Base-by-base conservation (phyloP, 2,888 invertebrate genomes). In the Epinotia ramella region DNA sequence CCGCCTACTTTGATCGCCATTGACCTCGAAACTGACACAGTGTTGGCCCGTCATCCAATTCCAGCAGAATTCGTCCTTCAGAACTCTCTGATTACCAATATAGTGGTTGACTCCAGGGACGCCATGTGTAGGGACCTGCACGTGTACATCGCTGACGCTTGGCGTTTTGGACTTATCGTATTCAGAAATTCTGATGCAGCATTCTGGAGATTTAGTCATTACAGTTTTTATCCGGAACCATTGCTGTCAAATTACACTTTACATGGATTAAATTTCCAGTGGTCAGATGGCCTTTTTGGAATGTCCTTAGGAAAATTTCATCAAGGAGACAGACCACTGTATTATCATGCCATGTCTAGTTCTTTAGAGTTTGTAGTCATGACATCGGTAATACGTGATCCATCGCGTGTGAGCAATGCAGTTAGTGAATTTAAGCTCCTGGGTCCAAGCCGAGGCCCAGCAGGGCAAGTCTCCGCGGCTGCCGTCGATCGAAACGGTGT, bases 311-410 rank as follows among this genome's bases (percentile, higher is more conserved):
- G 96, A 40, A 96, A 96, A 77, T 91, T 91, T 80, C 86, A 91
- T 7, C 87, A 90, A 13, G 90, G 95, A 16, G 96, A 97, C 80
- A 95, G 97, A 62, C 95, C 96, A 0, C 85, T 98, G 2, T 98
- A 96, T 85, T 98, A 97, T 84, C 97, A 98, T 87, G 96, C 98
- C 0, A 97, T 98, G 97, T 97, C 98, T 0, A 97, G 97, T 85
- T 97, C 96, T 79, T 92, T 96, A 59, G 97, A 98, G 88, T 98
- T 97, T 86, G 95, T 95, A 62, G 96, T 97, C 0, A 95, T 95
- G 73, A 96, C 97, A 0, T 96, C 96, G 0, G 93, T 97, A 0
- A 89, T 98, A n/a, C 94, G 96, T 56, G 96, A 97, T 81, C 96
- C 97, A 80, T 81, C 86, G 49, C 89, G 91, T 18, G 89, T 93